These are phyloP conservation scores for Hydropotes inermis DNA, from an alignment of 2,113 vertebrate species.

Conservation along the genomic window DNA sequence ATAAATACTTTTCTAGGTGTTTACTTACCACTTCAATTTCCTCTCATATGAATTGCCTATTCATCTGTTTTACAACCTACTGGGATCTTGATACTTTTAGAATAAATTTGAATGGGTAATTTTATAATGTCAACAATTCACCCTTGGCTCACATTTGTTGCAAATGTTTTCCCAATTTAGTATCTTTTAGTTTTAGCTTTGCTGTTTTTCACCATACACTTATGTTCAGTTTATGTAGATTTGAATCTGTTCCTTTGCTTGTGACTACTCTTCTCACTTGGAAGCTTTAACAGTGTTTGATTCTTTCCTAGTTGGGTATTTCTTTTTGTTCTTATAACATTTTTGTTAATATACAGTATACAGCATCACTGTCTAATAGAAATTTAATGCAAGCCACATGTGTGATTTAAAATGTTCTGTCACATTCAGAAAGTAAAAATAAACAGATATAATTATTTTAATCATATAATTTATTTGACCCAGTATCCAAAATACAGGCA, in stretches of 20 bases:
- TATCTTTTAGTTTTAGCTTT: slow-evolving; percentile 41
- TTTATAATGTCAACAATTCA: background rate
- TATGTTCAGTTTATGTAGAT: background rate
- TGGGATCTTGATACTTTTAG: background rate
- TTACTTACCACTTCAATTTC: slow-evolving; percentile 15
- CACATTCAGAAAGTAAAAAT: background rate
- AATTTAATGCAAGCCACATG: background rate
- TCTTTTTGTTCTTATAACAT: background rate
- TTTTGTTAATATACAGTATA: background rate
- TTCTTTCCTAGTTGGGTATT: background rate
- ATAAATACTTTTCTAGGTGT: background rate
- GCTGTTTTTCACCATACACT: background rate
- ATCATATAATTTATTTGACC: background rate
- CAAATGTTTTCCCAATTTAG: background rate
- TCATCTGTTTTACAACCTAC: slow-evolving; percentile 16
- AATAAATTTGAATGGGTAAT: slow-evolving; percentile 39
- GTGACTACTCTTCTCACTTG: background rate
- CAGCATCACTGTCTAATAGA: background rate
- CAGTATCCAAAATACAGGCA: background rate
- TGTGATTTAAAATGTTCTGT: background rate
- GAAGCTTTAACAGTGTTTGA: background rate
- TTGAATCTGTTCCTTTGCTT: background rate
- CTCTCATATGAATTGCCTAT: background rate
- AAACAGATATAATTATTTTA: background rate
- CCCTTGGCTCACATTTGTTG: background rate